phyloP scores from a whole-genome alignment of 2,113 vertebrate genomes.

The Silurus meridionalis region DNA sequence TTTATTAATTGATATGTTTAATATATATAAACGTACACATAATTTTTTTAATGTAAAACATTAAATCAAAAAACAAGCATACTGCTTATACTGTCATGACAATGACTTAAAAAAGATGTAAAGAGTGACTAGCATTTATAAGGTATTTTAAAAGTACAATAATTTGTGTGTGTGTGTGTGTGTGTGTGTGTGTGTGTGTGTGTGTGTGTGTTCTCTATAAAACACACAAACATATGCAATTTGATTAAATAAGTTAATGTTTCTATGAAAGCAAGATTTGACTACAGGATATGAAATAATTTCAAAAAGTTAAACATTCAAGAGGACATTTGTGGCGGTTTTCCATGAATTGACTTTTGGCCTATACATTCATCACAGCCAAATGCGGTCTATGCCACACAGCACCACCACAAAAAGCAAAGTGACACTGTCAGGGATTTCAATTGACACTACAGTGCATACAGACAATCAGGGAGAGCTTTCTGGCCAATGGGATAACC shows the following conservation, averaged over 20 bases:
- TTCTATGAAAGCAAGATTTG: not conserved
- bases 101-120: not conserved
- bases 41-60: not conserved
- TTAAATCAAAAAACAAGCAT: not conserved
- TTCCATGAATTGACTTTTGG: slow-evolving; percentile 57
- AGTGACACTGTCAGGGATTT: slow-evolving; percentile 76
- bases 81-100: not conserved
- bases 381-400: slow-evolving; percentile 53
- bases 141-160: not conserved
- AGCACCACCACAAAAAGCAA: slow-evolving; percentile 48
- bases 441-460: slow-evolving; percentile 81
- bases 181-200: slow-evolving; percentile 1
- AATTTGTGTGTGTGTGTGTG: slow-evolving; percentile 3
- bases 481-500: slow-evolving; percentile 78
- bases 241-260: not conserved
- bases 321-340: slow-evolving; percentile 31
- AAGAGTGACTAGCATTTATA: not conserved
- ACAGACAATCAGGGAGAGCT: slow-evolving; percentile 62
- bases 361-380: slow-evolving; percentile 58
- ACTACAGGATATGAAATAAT: not conserved
- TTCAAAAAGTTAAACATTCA: not conserved
- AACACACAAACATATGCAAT: not conserved
- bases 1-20: no score
- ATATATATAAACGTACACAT: no score
- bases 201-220: not conserved